Evolutionary conservation across 2,888 invertebrate genomes (phyloP), one percentile per base, ranked within the genome.

Genomic region (Drosophila antonietae): DNA sequence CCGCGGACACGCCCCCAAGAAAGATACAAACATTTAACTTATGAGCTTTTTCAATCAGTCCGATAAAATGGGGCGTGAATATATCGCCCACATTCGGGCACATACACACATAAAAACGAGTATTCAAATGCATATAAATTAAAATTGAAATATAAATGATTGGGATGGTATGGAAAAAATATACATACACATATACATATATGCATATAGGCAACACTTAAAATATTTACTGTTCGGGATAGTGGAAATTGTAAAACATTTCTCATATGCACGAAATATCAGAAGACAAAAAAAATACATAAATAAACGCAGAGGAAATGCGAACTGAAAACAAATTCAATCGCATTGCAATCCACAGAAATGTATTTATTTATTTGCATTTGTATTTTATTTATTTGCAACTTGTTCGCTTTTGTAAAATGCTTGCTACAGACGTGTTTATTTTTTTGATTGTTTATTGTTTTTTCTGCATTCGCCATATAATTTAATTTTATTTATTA

Each of bases 401-500:
- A 69, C 60, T 68, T 69, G 68, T 71, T 58, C 57, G 65, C 57
- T 43, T 68, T 47, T 68, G 73, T 63, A 75, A 78, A 83, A 75
- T 75, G 70, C 79, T 73, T 71, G 68, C 47, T 37, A 33, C 73
- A 69, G 68, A 69, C 81, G 89, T 84, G 89, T 84, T 88, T 88
- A 83, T 84, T 84, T 84, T 84, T 84, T 89, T 74, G 87, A 84
- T 87, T 81, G 79, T 51, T 85, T 60, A 68, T 63, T 61, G 78
- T 73, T 85, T 82, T 79, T 88, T 80, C 72, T 68, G 56, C 67
- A 72, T 73, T 73, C 56, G 47, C 68, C 73, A 73, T 76, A 81
- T 83, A 84, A 88, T 89, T 89, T 87, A 88, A 84, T 86, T 84
- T 89, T 89, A 89, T 84, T 87, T 84, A 89, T 86, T 74, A 66